Base-by-base conservation (phyloP, 2,113 vertebrate genomes). In the Campylomormyrus numenius region DNA sequence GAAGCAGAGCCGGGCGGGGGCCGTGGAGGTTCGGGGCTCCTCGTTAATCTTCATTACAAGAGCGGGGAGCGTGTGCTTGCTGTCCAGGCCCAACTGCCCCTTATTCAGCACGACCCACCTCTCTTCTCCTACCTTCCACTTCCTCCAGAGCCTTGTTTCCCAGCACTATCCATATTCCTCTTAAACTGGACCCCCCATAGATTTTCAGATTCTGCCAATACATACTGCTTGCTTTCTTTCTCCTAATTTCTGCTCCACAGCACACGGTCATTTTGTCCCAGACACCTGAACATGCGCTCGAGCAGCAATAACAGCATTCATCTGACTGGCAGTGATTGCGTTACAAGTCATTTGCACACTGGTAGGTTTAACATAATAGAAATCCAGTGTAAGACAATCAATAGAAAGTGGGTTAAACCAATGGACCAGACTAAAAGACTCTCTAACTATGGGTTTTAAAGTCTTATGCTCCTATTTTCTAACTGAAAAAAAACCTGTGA, bases 21-120 rank as follows among this genome's bases (percentile, higher is more conserved):
- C 90, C 91, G 90, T 74, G 21, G 50, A 86, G 87, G 90, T 91
- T 89, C 88, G 83, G 91, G 70, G 89, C 49, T 91, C 85, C 91
- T 90, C 94, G 95, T 95, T 94, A 92, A 93, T 95, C 95, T 95
- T 96, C 94, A 96, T 96, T 95, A 95, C 92, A 93, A 92, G 92
- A 91, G 92, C 89, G 90, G 88, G 91, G 91, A 91, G 91, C 91
- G 91, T 92, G 91, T 90, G 90, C 86, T 87, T n/a, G 91, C 91
- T 92, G 91, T 92, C 91, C 91, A 52, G 88, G 89, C 89, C 50
- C 77, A 93, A 50, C 92, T 94, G 93, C 92, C 89, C 89, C 50
- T 50, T 85, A 88, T 92, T 88, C 90, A 53, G 85, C 89, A 24
- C 27, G 66, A 49, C 88, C 45, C 45, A 74, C 46, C 27, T 42